These are phyloP conservation scores for Rousettus leschenaultii DNA, from an alignment of 2,113 vertebrate genomes.

Conservation along the genomic window DNA sequence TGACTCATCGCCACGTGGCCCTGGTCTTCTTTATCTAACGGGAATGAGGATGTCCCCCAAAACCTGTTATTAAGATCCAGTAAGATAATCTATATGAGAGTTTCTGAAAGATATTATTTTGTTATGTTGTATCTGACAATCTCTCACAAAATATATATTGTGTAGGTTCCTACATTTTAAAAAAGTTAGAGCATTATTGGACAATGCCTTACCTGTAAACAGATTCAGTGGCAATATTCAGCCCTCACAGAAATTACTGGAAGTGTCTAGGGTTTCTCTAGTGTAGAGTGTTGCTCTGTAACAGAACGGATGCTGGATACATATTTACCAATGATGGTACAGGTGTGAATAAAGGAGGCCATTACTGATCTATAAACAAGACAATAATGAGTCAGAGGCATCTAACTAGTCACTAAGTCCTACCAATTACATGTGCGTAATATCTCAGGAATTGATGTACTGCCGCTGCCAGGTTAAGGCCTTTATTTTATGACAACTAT, in stretches of 20 bases:
- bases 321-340: background rate
- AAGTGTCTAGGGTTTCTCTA: background rate
- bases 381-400: conserved; percentile 1
- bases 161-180: background rate
- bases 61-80: background rate
- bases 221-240: background rate
- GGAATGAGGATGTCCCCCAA: background rate
- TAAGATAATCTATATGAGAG: background rate
- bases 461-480: background rate
- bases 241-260: background rate
- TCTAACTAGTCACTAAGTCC: background rate
- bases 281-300: background rate
- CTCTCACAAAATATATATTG: background rate
- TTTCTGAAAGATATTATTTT: conserved; percentile 20
- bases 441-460: background rate
- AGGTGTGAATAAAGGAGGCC: background rate
- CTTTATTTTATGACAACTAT: conserved; percentile 39
- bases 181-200: background rate
- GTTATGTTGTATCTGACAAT: background rate
- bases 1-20: background rate
- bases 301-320: conserved; percentile 21
- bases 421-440: background rate
- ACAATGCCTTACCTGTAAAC: background rate
- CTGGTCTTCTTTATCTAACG: background rate
- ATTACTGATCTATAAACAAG: background rate